Base-by-base conservation (phyloP, 2,888 invertebrate genomes). In the Agrotis segetum region DNA sequence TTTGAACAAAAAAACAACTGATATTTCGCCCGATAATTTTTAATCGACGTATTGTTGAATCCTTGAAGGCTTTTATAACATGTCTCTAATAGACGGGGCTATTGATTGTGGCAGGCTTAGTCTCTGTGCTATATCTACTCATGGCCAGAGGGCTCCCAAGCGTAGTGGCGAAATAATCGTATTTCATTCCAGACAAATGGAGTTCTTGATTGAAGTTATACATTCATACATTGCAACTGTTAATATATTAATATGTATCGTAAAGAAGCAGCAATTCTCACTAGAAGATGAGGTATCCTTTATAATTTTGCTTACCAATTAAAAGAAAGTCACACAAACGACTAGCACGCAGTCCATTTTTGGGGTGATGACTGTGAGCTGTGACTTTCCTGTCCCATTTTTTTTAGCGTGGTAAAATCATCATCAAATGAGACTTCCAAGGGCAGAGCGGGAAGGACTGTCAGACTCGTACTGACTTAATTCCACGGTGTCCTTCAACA, bases 151-250 rank as follows among this genome's bases (percentile, higher is more conserved):
- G 34, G n/a, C 56, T 50, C 29, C 55, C 21, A 44, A 53, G 60
- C 49, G 61, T 17, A 62, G 70, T 61, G 67, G 76, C 2, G 64
- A 80, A 75, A 67, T 71, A 71, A 80, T 73, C 73, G 72, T 80
- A 67, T 81, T 68, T 77, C 60, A 80, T 65, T 79, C 61, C 55
- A 71, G 67, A 71, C 71, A 71, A 67, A 71, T 75, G 56, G 68
- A 67, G 47, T 71, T 73, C 65, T 76, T 79, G 56, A 79, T 81
- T 82, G 74, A 71, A 74, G 60, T 58, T 65, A 67, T 67, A 62
- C 47, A 74, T 69, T n/a, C 69, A n/a, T 52, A 60, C 3, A 11
- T 40, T 40, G 52, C 63, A 62, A 53, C n/a, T 49, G 49, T 59
- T 58, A 29, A 67, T 62, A 21, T 53, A 56, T 60, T 61, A 47